Evolutionary conservation across 2,113 vertebrate species (phyloP).

Genomic region (Fregata magnificens): DNA sequence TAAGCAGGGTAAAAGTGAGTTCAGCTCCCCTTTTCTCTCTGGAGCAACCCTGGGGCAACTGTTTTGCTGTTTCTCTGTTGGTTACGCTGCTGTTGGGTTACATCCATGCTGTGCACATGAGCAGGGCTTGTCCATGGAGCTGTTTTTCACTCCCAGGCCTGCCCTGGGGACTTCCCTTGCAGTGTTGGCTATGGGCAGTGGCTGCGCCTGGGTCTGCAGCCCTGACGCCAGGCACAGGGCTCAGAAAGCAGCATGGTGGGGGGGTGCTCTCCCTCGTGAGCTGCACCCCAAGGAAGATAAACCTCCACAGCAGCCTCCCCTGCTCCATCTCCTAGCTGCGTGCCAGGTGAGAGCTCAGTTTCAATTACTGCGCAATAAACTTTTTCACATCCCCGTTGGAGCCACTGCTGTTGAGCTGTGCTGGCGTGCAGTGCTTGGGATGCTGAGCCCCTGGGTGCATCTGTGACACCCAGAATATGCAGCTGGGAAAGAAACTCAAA

Average conservation of each 20-base stretch:
- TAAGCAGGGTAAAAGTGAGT: background rate
- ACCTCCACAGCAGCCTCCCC: background rate
- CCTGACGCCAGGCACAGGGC: background rate
- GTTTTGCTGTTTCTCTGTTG: background rate
- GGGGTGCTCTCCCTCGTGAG: background rate
- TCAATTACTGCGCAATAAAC: background rate
- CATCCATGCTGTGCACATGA: background rate
- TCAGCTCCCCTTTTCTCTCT: background rate
- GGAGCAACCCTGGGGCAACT: background rate
- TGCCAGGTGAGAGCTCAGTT: background rate
- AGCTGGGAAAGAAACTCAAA: background rate
- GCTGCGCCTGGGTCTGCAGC: background rate
- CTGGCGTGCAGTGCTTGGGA: background rate
- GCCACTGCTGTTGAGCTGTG: background rate
- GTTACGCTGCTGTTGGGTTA: background rate
- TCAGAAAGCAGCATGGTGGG: background rate
- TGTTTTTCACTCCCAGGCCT: background rate
- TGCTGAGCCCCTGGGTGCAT: background rate
- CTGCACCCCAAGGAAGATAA: background rate
- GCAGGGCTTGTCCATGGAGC: background rate
- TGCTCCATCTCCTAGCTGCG: background rate
- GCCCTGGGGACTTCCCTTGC: background rate
- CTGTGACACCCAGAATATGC: background rate
- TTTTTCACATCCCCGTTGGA: background rate
- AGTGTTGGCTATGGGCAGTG: background rate